Evolutionary conservation across 2,888 invertebrate species (phyloP).

Genomic region (Oxycera nigricornis): DNA sequence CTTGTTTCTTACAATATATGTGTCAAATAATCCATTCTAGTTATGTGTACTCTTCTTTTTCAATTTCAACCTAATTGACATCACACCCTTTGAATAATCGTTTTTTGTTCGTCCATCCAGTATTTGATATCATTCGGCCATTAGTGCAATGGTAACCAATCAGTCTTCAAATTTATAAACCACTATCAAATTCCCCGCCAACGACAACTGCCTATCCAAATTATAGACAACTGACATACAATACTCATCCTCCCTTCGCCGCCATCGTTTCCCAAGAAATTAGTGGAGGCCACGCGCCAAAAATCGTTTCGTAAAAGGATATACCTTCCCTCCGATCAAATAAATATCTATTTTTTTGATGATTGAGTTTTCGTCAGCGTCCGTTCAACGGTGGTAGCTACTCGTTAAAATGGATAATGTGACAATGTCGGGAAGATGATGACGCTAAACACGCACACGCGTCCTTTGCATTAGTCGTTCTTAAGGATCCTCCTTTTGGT

Average conservation of each 20-base stretch:
- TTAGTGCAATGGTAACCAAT: slow-evolving; percentile 37
- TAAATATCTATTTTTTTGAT: slow-evolving; percentile 7
- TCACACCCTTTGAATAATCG: slow-evolving; percentile 1
- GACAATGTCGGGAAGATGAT: slow-evolving; percentile 34
- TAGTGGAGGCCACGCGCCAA: slow-evolving; percentile 36
- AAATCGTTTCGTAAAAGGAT: slow-evolving; percentile 24
- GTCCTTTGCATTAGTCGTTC: not conserved
- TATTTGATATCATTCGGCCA: slow-evolving; percentile 36
- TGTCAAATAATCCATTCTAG: too few relatives aligned
- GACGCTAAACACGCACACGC: slow-evolving; percentile 39
- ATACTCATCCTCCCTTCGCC: not conserved
- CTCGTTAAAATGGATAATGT: slow-evolving; percentile 17
- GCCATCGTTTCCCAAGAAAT: slow-evolving; percentile 27
- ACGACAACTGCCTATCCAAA: not conserved
- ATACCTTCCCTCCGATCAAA: slow-evolving; percentile 28
- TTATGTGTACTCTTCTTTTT: not conserved
- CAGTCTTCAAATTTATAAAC: slow-evolving; percentile 29
- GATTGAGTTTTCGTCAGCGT: not conserved
- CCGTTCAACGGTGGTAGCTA: not conserved
- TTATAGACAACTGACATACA: not conserved
- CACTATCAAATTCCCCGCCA: slow-evolving; percentile 4
- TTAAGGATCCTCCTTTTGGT: slow-evolving; percentile 39
- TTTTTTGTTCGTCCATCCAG: not conserved
- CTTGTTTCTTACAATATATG: too few relatives aligned
- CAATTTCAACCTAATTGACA: slow-evolving; percentile 3